Evolutionary conservation across 2,888 invertebrate genomes (phyloP).

Genomic region (Archaeoteleia sp.): DNA sequence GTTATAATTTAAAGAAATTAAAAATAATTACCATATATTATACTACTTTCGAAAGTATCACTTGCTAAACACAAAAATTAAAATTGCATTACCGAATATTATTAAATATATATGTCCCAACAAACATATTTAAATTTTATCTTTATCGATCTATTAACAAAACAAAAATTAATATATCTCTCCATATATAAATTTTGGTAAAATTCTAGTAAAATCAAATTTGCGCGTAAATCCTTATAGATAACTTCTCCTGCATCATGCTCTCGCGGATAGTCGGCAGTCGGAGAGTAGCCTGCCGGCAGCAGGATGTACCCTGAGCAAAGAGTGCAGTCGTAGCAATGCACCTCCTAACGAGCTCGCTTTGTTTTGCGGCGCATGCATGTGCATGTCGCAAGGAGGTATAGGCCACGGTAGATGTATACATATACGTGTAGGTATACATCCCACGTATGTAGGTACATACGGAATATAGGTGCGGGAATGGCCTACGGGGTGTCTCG

Average conservation of each 20-base stretch:
- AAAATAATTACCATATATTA: too few species aligned
- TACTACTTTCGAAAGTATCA: too few species aligned
- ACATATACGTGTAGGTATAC: constrained; percentile 39
- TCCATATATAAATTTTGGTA: too few species aligned
- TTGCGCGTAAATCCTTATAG: constrained; percentile 48
- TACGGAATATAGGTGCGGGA: constrained; percentile 60
- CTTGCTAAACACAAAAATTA: too few species aligned
- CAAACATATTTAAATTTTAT: too few species aligned
- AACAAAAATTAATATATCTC: not conserved
- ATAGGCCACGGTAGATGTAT: constrained; percentile 53
- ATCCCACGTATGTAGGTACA: constrained; percentile 58
- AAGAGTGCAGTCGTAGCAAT: constrained; percentile 69
- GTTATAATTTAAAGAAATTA: too few species aligned
- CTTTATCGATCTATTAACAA: too few species aligned
- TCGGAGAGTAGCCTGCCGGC: constrained; percentile 50
- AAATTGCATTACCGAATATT: too few species aligned
- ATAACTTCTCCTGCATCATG: constrained; percentile 36
- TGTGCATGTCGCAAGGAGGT: constrained; percentile 58
- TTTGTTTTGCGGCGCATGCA: constrained; percentile 73
- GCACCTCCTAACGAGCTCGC: constrained; percentile 74
- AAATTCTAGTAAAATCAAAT: constrained; percentile 4
- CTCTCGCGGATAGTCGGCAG: constrained; percentile 41
- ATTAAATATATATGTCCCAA: too few species aligned
- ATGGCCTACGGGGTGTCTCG: constrained; percentile 66
- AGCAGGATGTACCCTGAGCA: constrained; percentile 56